These are phyloP conservation scores for Kuschelorhynchus macadamiae DNA, from an alignment of 2,888 invertebrate genomes.

Conservation along the genomic window DNA sequence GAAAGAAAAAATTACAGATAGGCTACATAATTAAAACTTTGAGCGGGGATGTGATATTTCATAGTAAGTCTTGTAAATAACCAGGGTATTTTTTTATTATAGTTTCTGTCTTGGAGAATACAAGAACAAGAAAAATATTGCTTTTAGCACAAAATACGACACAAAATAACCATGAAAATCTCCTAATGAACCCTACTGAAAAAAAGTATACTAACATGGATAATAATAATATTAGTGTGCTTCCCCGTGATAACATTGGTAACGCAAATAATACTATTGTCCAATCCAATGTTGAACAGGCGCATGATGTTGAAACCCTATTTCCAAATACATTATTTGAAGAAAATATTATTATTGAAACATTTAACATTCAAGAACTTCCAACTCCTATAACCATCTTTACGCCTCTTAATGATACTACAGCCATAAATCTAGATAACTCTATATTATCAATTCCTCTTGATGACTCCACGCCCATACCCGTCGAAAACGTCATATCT, in stretches of 20 bases:
- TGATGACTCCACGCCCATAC: neutral
- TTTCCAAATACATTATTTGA: neutral
- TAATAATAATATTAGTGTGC: no score
- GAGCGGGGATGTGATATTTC: no score
- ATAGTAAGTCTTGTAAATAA: no score
- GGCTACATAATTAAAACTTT: no score
- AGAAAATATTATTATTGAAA: slow-evolving; percentile 1
- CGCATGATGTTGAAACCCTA: neutral
- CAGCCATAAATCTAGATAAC: slow-evolving; percentile 1
- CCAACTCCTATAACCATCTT: neutral
- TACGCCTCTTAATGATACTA: neutral
- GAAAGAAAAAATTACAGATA: no score
- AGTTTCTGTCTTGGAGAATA: neutral
- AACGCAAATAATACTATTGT: slow-evolving; percentile 4
- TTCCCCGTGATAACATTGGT: no score
- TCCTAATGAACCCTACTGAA: neutral
- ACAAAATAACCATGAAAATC: neutral
- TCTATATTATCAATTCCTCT: slow-evolving; percentile 1
- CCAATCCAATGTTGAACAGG: neutral
- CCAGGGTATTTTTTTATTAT: neutral
- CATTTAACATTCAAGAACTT: slow-evolving; percentile 1
- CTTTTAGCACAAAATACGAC: slow-evolving; percentile 4
- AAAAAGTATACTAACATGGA: neutral
- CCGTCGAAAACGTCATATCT: neutral
- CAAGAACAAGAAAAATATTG: slow-evolving; percentile 6